These are phyloP conservation scores for Charaxes varanes DNA, from an alignment of 1,140 invertebrate genomes.

Conservation along the genomic window DNA sequence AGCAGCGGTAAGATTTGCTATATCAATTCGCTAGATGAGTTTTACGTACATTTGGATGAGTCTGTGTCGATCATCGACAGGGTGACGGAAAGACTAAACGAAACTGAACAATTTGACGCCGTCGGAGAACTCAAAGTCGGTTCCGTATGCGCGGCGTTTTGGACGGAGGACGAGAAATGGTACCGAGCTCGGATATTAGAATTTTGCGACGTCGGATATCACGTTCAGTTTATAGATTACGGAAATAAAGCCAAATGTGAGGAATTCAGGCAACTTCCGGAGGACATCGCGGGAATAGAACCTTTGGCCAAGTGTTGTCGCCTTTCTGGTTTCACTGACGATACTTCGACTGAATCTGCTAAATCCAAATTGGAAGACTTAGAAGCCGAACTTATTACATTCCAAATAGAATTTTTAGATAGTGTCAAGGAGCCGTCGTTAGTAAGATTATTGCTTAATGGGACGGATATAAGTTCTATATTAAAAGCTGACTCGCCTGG, in stretches of 20 bases:
- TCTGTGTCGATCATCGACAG: conserved; percentile 73
- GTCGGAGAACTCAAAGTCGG: conserved; percentile 70
- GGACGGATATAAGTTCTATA: conserved; percentile 41
- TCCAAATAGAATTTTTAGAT: conserved; percentile 72
- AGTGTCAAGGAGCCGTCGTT: conserved; percentile 55
- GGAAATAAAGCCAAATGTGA: conserved; percentile 79
- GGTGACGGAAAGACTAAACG: conserved; percentile 73
- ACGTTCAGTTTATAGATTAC: conserved; percentile 83
- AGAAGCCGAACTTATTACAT: conserved; percentile 53
- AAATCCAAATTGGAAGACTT: conserved; percentile 70
- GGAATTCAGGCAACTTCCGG: conserved; percentile 76
- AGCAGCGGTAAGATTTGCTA: conserved; percentile 72
- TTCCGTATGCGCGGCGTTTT: conserved; percentile 78
- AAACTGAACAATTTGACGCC: conserved; percentile 69
- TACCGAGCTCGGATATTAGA: conserved; percentile 77
- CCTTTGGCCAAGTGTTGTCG: conserved; percentile 78
- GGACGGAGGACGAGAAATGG: conserved; percentile 77
- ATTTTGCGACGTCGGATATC: conserved; percentile 72
- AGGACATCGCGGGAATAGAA: conserved; percentile 75
- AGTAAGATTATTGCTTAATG: conserved; percentile 54
- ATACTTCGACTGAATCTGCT: conserved; percentile 54
- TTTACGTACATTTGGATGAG: conserved; percentile 79
- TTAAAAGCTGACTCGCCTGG: conserved; percentile 22
- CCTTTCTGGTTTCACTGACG: conserved; percentile 67
- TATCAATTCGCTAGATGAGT: conserved; percentile 75